Evolutionary conservation across 2,888 invertebrate genomes (phyloP), one percentile per base, ranked within the genome.

Genomic region (Ethmia dodecea): DNA sequence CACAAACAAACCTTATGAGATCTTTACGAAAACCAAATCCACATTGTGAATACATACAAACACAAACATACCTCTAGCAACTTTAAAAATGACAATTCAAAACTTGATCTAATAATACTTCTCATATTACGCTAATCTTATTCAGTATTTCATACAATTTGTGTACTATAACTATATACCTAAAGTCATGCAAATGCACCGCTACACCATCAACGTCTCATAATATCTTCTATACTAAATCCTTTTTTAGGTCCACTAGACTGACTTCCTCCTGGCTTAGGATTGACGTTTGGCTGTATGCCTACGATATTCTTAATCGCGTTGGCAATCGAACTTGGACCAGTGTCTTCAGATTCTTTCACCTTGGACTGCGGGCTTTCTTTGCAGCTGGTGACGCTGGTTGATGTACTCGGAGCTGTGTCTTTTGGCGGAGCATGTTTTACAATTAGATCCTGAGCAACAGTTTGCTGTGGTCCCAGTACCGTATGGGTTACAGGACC

Each of bases 161-260:
- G 37, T 35, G 40, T 37, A 32, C 3, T 22, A 3, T n/a, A n/a
- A 8, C 22, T 22, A 22, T n/a, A 22, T 22, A 22, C 22, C n/a
- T 46, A 42, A 45, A 44, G 46, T 44, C 38, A 40, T 40, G 44
- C 47, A 52, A 55, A 55, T 53, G 48, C 51, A 58, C 40, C 39
- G 44, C 45, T 12, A 29, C 33, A 32, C 20, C 38, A 40, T 88
- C 88, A 94, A 75, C 94, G 93, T 60, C 95, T 89, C 95, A 95
- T 95, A 51, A 95, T 95, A 54, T 95, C 95, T 62, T 94, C 95
- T 84, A 95, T 95, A 65, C 94, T 95, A 72, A 95, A 95, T 11
- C 95, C 95, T 62, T 94, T 94, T 59, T 93, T 92, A 49, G 93
- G 89, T 6, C 91, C 90, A 51, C 86, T 87, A 1, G 89, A 84